Base-by-base conservation (phyloP, 1,140 invertebrate species). In the Drosophila cardini region DNA sequence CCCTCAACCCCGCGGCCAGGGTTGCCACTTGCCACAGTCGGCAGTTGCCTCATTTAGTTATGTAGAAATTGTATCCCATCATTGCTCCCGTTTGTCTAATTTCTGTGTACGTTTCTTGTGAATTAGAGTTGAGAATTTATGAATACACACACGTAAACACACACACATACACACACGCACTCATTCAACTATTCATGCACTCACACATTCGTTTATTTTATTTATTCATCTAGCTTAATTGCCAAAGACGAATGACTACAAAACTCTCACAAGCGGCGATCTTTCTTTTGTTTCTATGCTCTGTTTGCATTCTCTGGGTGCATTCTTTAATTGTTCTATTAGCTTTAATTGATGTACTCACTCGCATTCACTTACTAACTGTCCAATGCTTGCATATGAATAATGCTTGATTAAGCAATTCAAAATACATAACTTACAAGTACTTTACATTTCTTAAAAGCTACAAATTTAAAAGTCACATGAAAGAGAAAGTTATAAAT, bases 271-370 rank as follows among this genome's bases (percentile, higher is more conserved):
- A 57, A 71, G 68, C 63, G 75, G 21, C 38, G 36, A 43, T 63
- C 21, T 34, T 53, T 72, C 58, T 78, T 77, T 87, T 65, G 56
- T 70, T 72, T 76, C 64, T 21, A 50, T 60, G 56, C 60, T 71
- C 36, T 62, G 56, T 55, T 68, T 42, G 70, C 21, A 45, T 77
- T 87, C 65, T 65, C 57, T 63, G 79, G 62, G 61, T 83, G 83
- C 80, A 87, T 79, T 77, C 83, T 73, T 82, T 77, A 87, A 87
- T 87, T 89, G 84, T 89, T 87, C 80, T 87, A 87, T 87, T 89
- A 87, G 76, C 72, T 89, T 87, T 87, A 87, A 87, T 87, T 87
- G 84, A 87, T 74, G 84, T 63, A 83, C 48, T 50, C 76, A 26
- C 21, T 55, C 56, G 34, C 71, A 60, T 68, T 38, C 45, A 64